Base-by-base conservation (phyloP, 92 coral and sea anemone genomes). In the Parazoanthus swiftii region DNA sequence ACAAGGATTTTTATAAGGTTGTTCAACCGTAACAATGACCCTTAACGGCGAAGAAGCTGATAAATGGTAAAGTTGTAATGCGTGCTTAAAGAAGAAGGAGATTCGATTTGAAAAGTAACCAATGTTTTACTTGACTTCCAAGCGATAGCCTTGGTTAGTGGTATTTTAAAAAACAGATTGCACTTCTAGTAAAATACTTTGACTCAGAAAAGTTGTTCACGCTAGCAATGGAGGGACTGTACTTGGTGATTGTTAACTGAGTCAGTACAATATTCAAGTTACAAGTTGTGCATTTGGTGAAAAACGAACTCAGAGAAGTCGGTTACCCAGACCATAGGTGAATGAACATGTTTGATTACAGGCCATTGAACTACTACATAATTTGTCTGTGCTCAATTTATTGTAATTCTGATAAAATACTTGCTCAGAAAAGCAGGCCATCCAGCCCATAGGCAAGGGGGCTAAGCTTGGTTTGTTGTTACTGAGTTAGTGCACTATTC, bases 271-370 rank as follows among this genome's bases (percentile, higher is more conserved):
- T 39, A 39, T 39, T 39, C 42, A 39, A 2, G 4, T 4, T 39
- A 39, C 42, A 39, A 4, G 42, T 39, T 39, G 42, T 39, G 4
- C 42, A 96, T 38, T 74, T 93, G 46, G 90, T 96, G 85, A 96
- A 96, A 90, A 81, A 75, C 56, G 95, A 94, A 84, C 29, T 6
- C 58, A 4, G 94, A 92, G 85, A 93, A 92, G 84, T 96, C 98
- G 1, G 94, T 96, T 39, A 96, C 98, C 6, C 91, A 95, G 20
- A 98, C 98, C 39, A 96, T 96, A 46, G 98, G 98, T 36, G 98
- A 96, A 56, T 96, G 98, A 48, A 39, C 42, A 0, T 39, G 4
- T 39, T 39, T 39, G 42, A 39, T 39, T 39, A 39, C 42, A 39
- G 42, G 50, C 8, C 8, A 5, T 48, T 10, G 11, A 5, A 6